Evolutionary conservation across 2,888 invertebrate genomes (phyloP).

Genomic region (Megastigmus dorsalis): DNA sequence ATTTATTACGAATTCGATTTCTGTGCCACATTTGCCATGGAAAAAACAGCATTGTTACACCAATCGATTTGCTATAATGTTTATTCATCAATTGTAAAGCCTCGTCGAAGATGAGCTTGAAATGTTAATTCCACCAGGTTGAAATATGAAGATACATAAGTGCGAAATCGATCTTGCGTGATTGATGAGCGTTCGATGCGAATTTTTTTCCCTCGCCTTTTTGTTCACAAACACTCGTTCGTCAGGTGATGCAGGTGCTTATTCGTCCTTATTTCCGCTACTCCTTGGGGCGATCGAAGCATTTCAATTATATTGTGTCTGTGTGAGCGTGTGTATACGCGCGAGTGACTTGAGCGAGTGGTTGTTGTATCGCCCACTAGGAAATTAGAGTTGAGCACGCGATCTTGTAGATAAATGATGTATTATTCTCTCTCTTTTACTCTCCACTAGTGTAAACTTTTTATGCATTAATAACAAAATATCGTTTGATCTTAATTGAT

Average conservation of each 20-base stretch:
- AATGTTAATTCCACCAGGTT: constrained; percentile 22
- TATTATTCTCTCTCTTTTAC: not conserved
- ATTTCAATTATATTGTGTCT: not conserved
- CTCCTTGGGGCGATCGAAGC: not conserved
- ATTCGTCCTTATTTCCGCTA: not conserved
- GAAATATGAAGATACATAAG: constrained; percentile 8
- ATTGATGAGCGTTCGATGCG: constrained; percentile 9
- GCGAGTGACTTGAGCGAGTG: no score
- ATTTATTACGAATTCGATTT: not conserved
- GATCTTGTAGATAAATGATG: not conserved
- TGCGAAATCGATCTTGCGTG: constrained; percentile 11
- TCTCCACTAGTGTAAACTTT: no score
- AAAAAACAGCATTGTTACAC: constrained; percentile 3
- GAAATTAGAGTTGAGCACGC: not conserved
- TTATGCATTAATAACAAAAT: no score
- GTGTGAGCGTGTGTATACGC: not conserved
- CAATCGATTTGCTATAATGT: constrained; percentile 9
- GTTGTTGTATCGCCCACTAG: not conserved
- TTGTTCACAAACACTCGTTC: not conserved
- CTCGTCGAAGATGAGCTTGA: not conserved
- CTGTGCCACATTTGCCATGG: not conserved
- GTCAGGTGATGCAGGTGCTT: not conserved
- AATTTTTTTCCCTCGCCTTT: not conserved
- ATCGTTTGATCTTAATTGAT: no score
- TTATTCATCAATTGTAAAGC: constrained; percentile 10